These are phyloP conservation scores for Anisognathus igniventris DNA, from an alignment of 2,797 vertebrate genomes.

Conservation along the genomic window DNA sequence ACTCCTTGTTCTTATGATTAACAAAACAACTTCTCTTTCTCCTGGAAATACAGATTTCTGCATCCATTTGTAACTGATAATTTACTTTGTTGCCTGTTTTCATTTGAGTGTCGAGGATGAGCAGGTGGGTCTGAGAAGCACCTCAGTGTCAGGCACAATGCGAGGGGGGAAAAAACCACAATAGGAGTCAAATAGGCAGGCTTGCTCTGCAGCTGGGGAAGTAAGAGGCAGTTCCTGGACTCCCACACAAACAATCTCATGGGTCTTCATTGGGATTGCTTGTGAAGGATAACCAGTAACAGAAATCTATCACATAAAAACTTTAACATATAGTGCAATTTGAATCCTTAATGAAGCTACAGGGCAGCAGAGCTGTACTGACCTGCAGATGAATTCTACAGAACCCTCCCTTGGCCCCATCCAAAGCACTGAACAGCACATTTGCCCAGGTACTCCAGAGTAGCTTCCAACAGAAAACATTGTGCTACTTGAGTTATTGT, in stretches of 20 bases:
- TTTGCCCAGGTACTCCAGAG: neutral
- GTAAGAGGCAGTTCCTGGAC: neutral
- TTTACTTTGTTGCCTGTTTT: neutral
- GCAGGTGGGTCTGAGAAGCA: neutral
- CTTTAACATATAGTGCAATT: neutral
- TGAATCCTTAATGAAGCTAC: neutral
- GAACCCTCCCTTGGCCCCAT: neutral
- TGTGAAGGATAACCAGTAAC: neutral
- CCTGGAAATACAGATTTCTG: neutral
- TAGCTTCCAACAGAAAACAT: neutral
- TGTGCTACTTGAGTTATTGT: neutral
- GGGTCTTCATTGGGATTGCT: rapidly evolving
- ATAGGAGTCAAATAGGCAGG: neutral
- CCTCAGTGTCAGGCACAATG: neutral
- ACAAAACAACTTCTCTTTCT: neutral
- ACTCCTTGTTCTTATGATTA: neutral
- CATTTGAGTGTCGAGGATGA: neutral
- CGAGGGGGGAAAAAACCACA: rapidly evolving
- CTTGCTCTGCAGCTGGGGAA: neutral
- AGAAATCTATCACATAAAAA: neutral
- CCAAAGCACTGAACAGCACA: neutral
- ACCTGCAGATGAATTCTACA: neutral
- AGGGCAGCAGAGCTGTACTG: neutral
- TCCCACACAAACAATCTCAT: neutral
- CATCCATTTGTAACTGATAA: neutral